Evolutionary conservation across 2,113 vertebrate species (phyloP).

Genomic region (Dicentrarchus labrax): DNA sequence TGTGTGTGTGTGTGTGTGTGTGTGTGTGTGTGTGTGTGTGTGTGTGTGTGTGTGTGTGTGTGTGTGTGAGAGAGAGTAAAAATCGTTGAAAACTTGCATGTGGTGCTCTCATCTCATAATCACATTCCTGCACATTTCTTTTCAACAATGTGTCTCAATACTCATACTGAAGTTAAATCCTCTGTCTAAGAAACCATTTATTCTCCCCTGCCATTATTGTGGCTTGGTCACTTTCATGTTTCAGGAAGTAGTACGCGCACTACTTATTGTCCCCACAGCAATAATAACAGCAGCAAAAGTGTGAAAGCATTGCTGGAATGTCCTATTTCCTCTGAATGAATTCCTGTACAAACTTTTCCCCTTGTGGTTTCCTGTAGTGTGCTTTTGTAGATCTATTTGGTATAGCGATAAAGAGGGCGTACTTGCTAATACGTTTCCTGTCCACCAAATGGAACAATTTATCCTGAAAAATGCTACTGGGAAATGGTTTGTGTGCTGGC

Average conservation of each 20-base stretch:
- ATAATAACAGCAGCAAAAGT: slow-evolving; percentile 77
- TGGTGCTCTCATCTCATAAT: slow-evolving; percentile 52
- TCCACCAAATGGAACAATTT: slow-evolving; percentile 65
- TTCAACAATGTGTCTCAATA: slow-evolving; percentile 46
- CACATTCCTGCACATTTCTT: slow-evolving; percentile 58
- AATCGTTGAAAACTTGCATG: slow-evolving; percentile 69
- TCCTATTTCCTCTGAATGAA: slow-evolving; percentile 77
- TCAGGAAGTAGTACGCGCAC: slow-evolving; percentile 73
- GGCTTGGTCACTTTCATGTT: slow-evolving; percentile 71
- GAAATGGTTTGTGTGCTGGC: slow-evolving; percentile 35
- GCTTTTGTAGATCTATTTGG: slow-evolving; percentile 72
- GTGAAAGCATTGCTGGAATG: slow-evolving; percentile 81
- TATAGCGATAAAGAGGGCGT: slow-evolving; percentile 75
- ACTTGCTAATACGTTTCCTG: slow-evolving; percentile 68
- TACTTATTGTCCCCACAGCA: slow-evolving; percentile 71
- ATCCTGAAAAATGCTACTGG: slow-evolving; percentile 42
- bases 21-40: slow-evolving; percentile 7
- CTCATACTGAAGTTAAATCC: slow-evolving; percentile 37
- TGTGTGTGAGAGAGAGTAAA: slow-evolving; percentile 53
- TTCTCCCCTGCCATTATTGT: slow-evolving; percentile 28
- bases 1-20: slow-evolving; percentile 55
- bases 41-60: slow-evolving; percentile 52
- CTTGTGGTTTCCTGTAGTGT: slow-evolving; percentile 71
- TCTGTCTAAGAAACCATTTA: slow-evolving; percentile 67
- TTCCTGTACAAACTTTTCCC: slow-evolving; percentile 71